Base-by-base conservation (phyloP, 2,888 invertebrate species). In the Ennomos erosarius region DNA sequence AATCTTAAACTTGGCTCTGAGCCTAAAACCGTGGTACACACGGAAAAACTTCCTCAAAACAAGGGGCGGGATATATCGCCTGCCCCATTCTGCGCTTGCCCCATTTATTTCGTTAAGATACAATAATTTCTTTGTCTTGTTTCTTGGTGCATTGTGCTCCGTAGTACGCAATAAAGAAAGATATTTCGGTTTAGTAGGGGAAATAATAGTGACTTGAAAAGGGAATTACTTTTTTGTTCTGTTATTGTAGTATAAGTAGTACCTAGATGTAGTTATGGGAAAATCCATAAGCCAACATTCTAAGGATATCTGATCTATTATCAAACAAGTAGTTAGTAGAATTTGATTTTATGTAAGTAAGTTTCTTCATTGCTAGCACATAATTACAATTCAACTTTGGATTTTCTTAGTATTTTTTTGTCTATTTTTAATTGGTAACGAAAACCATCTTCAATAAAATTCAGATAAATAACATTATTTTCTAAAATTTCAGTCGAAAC, bases 51-150 rank as follows among this genome's bases (percentile, higher is more conserved):
- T 73, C 68, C 70, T 69, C 69, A 62, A 69, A 77, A 77, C 74
- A 75, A 73, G 75, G 68, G 62, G 64, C 62, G 66, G 48, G 70
- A 70, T 74, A 72, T 73, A 78, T 76, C 70, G 73, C 60, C 51
- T 57, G 69, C 69, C 70, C 66, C 50, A 40, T 54, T 50, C 54
- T 42, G 70, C 72, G 73, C 72, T 74, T 75, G 84, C 72, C 71
- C 80, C 85, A 85, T 85, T 83, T 83, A 77, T 79, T 79, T 71
- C 68, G 79, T 83, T 84, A 83, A 81, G 79, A 80, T 76, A 79
- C 81, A 81, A 82, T 82, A 79, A 84, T 78, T 82, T 70, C 72
- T 70, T 68, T 69, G 64, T 74, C 68, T 71, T 70, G 65, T 70
- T 69, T 70, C 68, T 69, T 65, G 60, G 65, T 67, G 66, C 67